These are phyloP conservation scores for Ceyx cyanopectus DNA, from an alignment of 2,113 vertebrate genomes.

Conservation along the genomic window DNA sequence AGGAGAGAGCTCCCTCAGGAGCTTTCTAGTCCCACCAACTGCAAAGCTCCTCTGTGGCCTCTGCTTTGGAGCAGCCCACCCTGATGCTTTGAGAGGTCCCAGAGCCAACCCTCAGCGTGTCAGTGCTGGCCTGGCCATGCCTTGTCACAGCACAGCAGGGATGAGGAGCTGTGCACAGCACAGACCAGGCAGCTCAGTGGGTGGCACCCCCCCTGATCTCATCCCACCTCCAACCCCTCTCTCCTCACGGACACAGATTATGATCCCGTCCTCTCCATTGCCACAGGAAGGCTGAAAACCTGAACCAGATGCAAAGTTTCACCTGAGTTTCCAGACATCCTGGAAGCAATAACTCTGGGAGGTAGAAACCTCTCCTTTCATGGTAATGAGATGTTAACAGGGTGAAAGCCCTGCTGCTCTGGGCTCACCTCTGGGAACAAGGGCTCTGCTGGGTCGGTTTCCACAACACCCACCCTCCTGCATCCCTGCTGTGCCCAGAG, in stretches of 20 bases:
- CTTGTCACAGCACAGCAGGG: accelerated
- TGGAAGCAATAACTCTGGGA: conserved; percentile 55
- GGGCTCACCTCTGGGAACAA: background rate
- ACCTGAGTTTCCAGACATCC: conserved; percentile 45
- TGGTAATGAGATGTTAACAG: conserved; percentile 51
- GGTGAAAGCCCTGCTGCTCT: background rate
- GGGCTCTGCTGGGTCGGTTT: background rate
- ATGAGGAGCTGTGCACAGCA: background rate
- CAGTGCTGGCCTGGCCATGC: accelerated
- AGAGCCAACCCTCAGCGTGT: background rate
- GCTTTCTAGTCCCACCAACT: background rate
- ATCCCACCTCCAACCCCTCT: background rate
- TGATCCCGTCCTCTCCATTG: background rate
- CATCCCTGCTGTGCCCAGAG: accelerated
- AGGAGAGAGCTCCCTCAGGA: background rate
- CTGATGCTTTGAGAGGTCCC: background rate
- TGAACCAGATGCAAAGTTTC: conserved; percentile 37
- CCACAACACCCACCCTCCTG: background rate
- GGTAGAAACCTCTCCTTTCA: conserved; percentile 34
- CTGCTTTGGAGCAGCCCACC: background rate
- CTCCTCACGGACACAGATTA: background rate
- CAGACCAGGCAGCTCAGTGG: accelerated
- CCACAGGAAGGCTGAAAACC: background rate
- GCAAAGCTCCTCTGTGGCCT: accelerated
- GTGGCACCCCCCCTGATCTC: background rate